phyloP scores from a whole-genome alignment of 2,888 invertebrate genomes.

The Zygogramma bicolorata region DNA sequence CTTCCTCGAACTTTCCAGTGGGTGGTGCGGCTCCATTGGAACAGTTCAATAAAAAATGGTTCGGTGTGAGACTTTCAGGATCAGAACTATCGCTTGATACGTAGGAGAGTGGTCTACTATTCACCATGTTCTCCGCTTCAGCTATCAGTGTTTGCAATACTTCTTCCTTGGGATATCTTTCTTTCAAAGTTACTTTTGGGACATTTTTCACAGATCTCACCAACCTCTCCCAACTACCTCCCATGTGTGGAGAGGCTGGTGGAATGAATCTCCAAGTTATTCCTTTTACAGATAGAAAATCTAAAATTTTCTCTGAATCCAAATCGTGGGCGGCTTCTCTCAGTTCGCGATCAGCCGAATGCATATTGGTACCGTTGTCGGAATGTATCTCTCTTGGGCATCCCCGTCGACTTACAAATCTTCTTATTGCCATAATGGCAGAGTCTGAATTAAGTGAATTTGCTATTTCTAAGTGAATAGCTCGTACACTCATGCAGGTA shows the following conservation, averaged over 20 bases:
- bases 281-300: not conserved
- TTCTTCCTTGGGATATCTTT: not conserved
- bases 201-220: not conserved
- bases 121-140: too few relatives aligned
- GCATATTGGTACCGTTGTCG: slow-evolving; percentile 21
- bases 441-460: slow-evolving; percentile 10
- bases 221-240: not conserved
- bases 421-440: slow-evolving; percentile 20
- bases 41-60: not conserved
- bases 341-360: not conserved
- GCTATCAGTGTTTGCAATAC: not conserved
- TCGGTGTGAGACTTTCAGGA: not conserved
- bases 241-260: not conserved
- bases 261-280: not conserved
- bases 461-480: slow-evolving; percentile 12
- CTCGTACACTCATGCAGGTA: slow-evolving; percentile 19
- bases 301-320: not conserved
- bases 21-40: not conserved
- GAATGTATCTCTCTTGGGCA: slow-evolving; percentile 5
- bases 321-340: not conserved
- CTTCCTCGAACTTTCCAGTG: not conserved
- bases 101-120: not conserved
- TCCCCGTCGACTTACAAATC: slow-evolving; percentile 16
- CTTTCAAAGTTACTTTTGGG: not conserved
- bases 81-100: not conserved